phyloP scores from a whole-genome alignment of 2,113 vertebrate genomes.

The Cyrtonyx montezumae region DNA sequence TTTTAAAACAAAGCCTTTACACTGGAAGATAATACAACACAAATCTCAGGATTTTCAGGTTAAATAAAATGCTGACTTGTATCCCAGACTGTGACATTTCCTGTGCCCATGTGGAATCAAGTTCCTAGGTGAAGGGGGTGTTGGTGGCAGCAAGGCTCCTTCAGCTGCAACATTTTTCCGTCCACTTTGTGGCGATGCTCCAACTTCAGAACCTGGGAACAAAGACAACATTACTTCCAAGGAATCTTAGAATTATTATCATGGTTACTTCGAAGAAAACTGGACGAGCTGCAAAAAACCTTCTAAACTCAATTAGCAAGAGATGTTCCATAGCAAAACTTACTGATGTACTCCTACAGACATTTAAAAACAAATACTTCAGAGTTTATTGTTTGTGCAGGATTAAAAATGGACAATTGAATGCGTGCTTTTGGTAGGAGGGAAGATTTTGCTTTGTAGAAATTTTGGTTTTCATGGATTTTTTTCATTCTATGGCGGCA shows the following conservation, averaged over 20 bases:
- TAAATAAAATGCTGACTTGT: slow-evolving; percentile 86
- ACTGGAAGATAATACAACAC: not conserved
- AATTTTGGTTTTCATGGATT: no score
- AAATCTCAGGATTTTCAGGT: not conserved
- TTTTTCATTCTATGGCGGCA: no score
- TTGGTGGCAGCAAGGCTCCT: slow-evolving; percentile 85
- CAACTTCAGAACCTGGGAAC: slow-evolving; percentile 86
- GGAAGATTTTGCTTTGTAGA: no score
- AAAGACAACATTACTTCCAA: not conserved
- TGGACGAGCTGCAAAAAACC: not conserved
- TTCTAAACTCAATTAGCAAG: not conserved
- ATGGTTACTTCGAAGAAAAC: not conserved
- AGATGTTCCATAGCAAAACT: not conserved
- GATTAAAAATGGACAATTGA: not conserved
- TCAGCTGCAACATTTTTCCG: slow-evolving; percentile 85
- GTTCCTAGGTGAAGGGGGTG: slow-evolving; percentile 93
- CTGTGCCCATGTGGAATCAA: slow-evolving; percentile 93
- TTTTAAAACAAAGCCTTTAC: not conserved
- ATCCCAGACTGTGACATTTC: slow-evolving; percentile 98
- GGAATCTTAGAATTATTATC: not conserved
- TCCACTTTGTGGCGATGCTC: slow-evolving; percentile 90
- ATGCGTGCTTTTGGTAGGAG: no score
- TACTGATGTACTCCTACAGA: rapidly evolving
- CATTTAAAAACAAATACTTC: not conserved
- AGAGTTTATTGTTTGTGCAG: not conserved